Evolutionary conservation across 1,140 invertebrate genomes (phyloP), one percentile per base, ranked within the genome.

Genomic region (Drosophila sturtevanti): DNA sequence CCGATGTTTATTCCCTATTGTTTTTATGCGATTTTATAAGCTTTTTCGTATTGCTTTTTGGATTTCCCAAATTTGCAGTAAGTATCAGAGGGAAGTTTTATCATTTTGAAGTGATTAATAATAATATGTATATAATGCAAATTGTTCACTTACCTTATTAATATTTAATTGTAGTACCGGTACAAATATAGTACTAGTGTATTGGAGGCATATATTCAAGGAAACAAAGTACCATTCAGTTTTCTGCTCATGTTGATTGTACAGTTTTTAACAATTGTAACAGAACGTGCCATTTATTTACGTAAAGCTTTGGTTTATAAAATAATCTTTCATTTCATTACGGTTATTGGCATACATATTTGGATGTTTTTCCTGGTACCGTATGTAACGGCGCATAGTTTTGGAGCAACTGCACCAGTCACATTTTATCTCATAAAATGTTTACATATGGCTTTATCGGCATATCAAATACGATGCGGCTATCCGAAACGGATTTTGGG

Each of bases 21-120:
- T 99, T 99, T 92, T 94, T 99, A 63, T 99, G 98, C 91, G 98
- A 99, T 92, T 99, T 99, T 90, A 96, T 99, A 82, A 99, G 98
- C 89, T 99, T 99, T 90, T 94, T 99, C 62, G 96, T 99, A 3
- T 94, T 99, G 22, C 96, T 99, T 41, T 98, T 99, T 93, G 98
- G 98, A 60, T 99, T 80, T 31, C 96, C 96, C 22, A 96, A 97
- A 12, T 99, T 99, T 93, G 97, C 97, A 44, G 96, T 98, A 94
- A 95, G 94, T 93, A n/a, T 31, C n/a, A n/a, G n/a, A n/a, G n/a
- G n/a, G n/a, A n/a, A n/a, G n/a, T n/a, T n/a, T n/a, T n/a, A n/a
- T n/a, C n/a, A n/a, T n/a, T n/a, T n/a, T n/a, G n/a, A n/a, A n/a
- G n/a, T n/a, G n/a, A n/a, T 2, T 1, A 48, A 62, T 68, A 73